Evolutionary conservation across 2,113 vertebrate genomes (phyloP).

Genomic region (Phodopus roborovskii): DNA sequence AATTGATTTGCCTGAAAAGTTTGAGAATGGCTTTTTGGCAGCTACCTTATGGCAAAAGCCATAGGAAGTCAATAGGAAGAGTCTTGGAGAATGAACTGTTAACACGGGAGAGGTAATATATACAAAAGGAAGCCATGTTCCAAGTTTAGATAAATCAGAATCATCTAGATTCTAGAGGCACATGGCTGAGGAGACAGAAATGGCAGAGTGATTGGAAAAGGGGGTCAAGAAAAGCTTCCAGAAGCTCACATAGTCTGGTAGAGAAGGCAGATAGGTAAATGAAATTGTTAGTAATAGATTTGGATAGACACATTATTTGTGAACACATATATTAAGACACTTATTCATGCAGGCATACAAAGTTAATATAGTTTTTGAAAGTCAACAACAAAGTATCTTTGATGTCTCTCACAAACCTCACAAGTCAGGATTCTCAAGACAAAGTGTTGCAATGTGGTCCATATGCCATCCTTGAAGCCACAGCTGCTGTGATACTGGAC

Average conservation of each 20-base stretch:
- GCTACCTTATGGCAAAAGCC: background rate
- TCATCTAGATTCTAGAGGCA: constrained; percentile 42
- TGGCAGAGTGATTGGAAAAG: background rate
- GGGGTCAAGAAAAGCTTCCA: background rate
- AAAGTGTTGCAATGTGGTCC: constrained; percentile 55
- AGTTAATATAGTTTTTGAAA: background rate
- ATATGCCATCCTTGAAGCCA: constrained; percentile 11
- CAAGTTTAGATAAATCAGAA: background rate
- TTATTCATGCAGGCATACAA: background rate
- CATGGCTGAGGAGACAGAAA: background rate
- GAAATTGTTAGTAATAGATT: background rate
- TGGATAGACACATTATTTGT: background rate
- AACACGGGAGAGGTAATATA: background rate
- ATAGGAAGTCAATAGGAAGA: background rate
- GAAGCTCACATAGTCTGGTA: background rate
- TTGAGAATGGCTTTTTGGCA: background rate
- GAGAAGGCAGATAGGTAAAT: background rate
- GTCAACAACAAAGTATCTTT: constrained; percentile 13
- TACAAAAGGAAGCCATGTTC: background rate
- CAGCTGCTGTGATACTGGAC: background rate
- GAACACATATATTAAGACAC: background rate
- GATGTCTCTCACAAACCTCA: background rate
- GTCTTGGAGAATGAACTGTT: background rate
- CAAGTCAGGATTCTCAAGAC: background rate
- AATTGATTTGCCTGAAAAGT: background rate